Evolutionary conservation across 2,797 vertebrate species (phyloP).

Genomic region (Rhynchonycteris naso): DNA sequence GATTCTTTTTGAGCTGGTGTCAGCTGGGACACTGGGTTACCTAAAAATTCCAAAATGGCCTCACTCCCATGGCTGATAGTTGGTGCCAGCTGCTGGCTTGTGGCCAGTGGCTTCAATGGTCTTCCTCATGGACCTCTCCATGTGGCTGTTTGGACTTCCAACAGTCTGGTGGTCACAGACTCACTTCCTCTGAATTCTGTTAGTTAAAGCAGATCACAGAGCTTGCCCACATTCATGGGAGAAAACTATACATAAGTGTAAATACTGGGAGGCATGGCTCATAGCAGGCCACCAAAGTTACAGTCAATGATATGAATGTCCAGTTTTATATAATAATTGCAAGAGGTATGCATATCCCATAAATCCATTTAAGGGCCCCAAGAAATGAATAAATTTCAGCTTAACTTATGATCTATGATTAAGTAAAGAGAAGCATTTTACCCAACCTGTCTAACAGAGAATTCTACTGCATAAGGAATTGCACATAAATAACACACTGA

Average conservation of each 20-base stretch:
- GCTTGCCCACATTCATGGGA: not conserved
- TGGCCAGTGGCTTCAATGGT: not conserved
- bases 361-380: not conserved
- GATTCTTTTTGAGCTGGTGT: not conserved
- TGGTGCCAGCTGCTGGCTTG: not conserved
- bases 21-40: not conserved
- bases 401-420: not conserved
- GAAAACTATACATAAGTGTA: not conserved
- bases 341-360: not conserved
- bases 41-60: not conserved
- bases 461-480: not conserved
- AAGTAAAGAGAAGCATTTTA: not conserved
- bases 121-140: not conserved
- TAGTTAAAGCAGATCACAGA: not conserved
- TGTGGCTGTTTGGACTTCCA: not conserved
- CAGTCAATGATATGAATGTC: not conserved
- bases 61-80: not conserved
- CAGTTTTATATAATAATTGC: not conserved
- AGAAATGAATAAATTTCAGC: not conserved
- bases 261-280: not conserved
- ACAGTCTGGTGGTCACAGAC: not conserved
- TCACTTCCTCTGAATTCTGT: not conserved
- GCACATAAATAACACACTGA: not conserved
- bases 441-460: not conserved
- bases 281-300: not conserved